phyloP scores from a whole-genome alignment of 2,888 invertebrate genomes.

The Ochlodes sylvanus region DNA sequence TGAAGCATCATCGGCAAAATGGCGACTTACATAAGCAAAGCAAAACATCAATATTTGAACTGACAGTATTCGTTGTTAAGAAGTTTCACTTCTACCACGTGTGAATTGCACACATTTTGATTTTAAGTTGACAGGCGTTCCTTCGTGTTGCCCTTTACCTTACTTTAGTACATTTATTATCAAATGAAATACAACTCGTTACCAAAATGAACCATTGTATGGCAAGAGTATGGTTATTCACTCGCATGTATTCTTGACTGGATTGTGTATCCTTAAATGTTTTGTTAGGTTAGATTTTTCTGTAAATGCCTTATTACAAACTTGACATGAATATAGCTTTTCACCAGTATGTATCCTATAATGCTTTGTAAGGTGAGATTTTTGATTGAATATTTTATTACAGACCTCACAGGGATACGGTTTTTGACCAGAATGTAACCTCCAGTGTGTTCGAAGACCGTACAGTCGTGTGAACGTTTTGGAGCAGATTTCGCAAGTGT shows the following conservation, averaged over 20 bases:
- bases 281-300: not conserved
- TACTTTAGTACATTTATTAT: too few relatives aligned
- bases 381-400: slow-evolving; percentile 2
- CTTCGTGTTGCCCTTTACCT: too few relatives aligned
- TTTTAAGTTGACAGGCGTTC: too few relatives aligned
- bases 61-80: too few relatives aligned
- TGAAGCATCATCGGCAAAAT: too few relatives aligned
- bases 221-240: not conserved
- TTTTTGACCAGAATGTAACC: not conserved
- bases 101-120: too few relatives aligned
- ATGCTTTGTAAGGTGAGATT: slow-evolving; percentile 1
- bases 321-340: not conserved
- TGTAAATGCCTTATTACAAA: not conserved
- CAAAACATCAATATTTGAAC: too few relatives aligned
- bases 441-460: not conserved
- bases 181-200: too few relatives aligned
- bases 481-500: not conserved
- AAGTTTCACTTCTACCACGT: too few relatives aligned
- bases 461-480: not conserved
- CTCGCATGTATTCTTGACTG: not conserved
- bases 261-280: not conserved
- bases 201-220: too few relatives aligned
- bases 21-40: too few relatives aligned
- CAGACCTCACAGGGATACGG: not conserved
- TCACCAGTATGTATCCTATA: not conserved